Conservation (phyloP, 2,113 vertebrate genomes). For the Tretioscincus oriximinensis region DNA sequence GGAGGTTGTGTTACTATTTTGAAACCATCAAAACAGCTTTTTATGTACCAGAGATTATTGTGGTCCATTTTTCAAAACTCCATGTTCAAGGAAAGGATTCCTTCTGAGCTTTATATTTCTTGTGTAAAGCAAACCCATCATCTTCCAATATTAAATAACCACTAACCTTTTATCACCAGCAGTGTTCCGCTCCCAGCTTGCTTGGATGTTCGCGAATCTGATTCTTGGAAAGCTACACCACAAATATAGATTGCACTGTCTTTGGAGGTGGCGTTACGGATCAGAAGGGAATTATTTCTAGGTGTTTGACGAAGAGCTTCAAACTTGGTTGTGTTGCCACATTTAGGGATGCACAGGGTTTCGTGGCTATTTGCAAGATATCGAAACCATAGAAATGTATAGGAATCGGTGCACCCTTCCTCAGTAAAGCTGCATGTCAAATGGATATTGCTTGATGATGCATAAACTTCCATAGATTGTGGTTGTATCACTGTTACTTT, state of each 20-base stretch:
- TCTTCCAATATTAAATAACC: not conserved
- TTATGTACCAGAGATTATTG: too few species aligned
- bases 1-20: too few species aligned
- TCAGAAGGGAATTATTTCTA: slow-evolving; percentile 45
- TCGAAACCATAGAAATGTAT: slow-evolving; percentile 70
- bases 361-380: slow-evolving; percentile 40
- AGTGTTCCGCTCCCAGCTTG: slow-evolving; percentile 67
- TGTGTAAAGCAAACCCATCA: too few species aligned
- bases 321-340: slow-evolving; percentile 51
- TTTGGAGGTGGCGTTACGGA: slow-evolving; percentile 41
- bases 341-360: slow-evolving; percentile 45
- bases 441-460: not conserved
- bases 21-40: too few species aligned
- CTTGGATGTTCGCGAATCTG: slow-evolving; percentile 26
- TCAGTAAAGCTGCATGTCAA: slow-evolving; percentile 60
- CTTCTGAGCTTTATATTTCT: too few species aligned
- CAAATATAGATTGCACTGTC: slow-evolving; percentile 77
- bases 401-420: not conserved
- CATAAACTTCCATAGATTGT: slow-evolving; percentile 41
- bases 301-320: not conserved
- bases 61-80: too few species aligned
- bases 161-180: slow-evolving; percentile 73
- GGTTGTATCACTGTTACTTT: slow-evolving; percentile 60
- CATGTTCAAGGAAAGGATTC: too few species aligned
- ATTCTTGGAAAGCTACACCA: slow-evolving; percentile 60